phyloP scores from a whole-genome alignment of 1,140 invertebrate species.

The Paraescarpia echinospica region DNA sequence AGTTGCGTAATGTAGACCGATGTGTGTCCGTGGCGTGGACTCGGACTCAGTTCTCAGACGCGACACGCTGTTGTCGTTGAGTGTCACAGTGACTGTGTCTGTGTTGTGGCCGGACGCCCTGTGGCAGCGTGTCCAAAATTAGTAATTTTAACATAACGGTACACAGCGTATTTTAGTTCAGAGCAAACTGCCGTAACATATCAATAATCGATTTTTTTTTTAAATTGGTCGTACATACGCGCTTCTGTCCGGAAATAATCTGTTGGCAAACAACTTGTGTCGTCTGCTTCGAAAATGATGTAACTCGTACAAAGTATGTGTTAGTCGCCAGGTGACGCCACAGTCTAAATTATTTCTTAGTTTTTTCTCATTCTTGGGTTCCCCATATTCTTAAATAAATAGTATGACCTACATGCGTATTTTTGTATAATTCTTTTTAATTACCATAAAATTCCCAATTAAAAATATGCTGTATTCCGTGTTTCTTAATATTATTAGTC shows the following conservation, averaged over 20 bases:
- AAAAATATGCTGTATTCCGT: background rate
- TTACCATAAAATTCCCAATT: background rate
- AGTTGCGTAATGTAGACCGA: too few species aligned
- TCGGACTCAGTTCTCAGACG: too few species aligned
- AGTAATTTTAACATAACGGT: background rate
- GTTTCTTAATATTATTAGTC: background rate
- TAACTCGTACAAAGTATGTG: background rate
- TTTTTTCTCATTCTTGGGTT: background rate
- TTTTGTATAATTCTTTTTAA: background rate
- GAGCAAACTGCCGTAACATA: background rate
- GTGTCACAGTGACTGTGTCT: background rate
- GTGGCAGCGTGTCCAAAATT: background rate
- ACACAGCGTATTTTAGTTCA: background rate
- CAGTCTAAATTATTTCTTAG: background rate
- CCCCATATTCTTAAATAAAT: background rate
- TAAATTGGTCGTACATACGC: background rate
- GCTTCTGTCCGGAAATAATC: background rate
- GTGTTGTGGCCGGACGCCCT: too few species aligned
- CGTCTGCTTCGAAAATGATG: background rate
- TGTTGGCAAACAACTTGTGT: background rate
- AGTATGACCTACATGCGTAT: background rate
- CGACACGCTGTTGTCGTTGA: too few species aligned
- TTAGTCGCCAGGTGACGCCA: background rate
- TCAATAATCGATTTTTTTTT: background rate
- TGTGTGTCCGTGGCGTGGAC: too few species aligned